These are phyloP conservation scores for Amphiprion clarkii DNA, from an alignment of 2,797 vertebrate species.

Conservation along the genomic window DNA sequence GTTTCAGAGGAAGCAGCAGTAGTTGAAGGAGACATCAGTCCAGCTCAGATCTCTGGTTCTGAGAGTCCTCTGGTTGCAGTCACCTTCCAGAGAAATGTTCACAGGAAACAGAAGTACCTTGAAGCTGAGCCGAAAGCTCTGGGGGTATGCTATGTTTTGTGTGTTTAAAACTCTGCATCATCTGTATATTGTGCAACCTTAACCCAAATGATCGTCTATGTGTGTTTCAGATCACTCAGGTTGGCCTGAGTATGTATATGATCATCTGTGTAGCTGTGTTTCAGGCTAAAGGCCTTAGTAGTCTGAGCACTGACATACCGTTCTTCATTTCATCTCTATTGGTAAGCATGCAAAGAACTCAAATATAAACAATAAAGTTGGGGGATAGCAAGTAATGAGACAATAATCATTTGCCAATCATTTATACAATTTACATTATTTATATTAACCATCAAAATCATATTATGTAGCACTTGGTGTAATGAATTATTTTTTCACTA, in stretches of 20 bases:
- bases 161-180: too few species aligned
- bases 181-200: too few species aligned
- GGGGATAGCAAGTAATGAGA: too few species aligned
- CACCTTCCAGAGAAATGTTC: slow-evolving; percentile 72
- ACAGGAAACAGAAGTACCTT: slow-evolving; percentile 75
- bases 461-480: too few species aligned
- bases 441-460: too few species aligned
- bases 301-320: rapidly evolving
- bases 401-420: too few species aligned
- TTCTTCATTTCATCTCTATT: slow-evolving; percentile 52
- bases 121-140: slow-evolving; percentile 82
- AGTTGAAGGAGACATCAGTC: slow-evolving; percentile 16
- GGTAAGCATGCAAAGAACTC: slow-evolving; percentile 51
- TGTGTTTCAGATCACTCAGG: slow-evolving; percentile 74
- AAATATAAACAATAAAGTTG: background rate
- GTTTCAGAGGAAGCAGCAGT: slow-evolving; percentile 55
- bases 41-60: background rate
- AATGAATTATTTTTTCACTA: too few species aligned
- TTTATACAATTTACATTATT: too few species aligned
- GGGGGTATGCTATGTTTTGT: slow-evolving; percentile 61
- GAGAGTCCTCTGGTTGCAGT: slow-evolving; percentile 68
- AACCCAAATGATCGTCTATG: background rate
- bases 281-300: background rate
- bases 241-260: slow-evolving; percentile 63
- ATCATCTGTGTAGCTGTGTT: slow-evolving; percentile 29